Conservation (phyloP, 2,888 invertebrate species). For the Ariolimax columbianus region DNA sequence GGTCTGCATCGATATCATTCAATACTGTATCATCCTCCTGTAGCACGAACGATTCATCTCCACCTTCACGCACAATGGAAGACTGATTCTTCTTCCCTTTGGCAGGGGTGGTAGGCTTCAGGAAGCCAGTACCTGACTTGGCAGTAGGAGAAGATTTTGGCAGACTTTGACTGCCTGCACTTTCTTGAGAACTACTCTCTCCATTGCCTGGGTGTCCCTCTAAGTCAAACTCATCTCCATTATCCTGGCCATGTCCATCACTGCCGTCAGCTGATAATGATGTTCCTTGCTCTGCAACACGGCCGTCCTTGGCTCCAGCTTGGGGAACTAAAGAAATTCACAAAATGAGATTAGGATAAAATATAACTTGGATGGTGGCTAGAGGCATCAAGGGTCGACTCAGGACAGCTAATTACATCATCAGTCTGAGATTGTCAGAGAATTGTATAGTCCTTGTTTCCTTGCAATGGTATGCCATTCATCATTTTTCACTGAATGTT, state of each 20-base stretch:
- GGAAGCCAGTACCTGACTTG: slow-evolving; percentile 10
- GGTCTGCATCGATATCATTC: slow-evolving; percentile 77
- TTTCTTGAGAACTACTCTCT: no score
- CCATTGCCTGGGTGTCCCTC: slow-evolving; percentile 16
- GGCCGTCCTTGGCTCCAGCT: slow-evolving; percentile 29
- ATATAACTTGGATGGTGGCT: slow-evolving; percentile 48
- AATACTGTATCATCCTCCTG: slow-evolving; percentile 77
- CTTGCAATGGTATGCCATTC: not conserved
- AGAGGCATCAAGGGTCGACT: slow-evolving; percentile 43
- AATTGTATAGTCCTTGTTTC: slow-evolving; percentile 7
- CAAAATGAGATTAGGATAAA: slow-evolving; percentile 50
- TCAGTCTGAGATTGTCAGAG: not conserved
- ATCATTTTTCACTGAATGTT: not conserved
- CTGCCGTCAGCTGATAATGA: not conserved
- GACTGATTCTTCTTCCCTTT: slow-evolving; percentile 51
- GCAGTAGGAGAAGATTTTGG: not conserved
- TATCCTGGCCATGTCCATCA: slow-evolving; percentile 20
- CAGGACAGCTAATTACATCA: slow-evolving; percentile 42
- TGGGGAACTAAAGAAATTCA: slow-evolving; percentile 53
- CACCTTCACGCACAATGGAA: slow-evolving; percentile 59
- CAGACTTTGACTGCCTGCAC: not conserved
- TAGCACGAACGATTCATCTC: slow-evolving; percentile 77
- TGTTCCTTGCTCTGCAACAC: slow-evolving; percentile 19
- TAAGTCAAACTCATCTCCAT: slow-evolving; percentile 34
- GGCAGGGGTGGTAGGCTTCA: slow-evolving; percentile 28